These are phyloP conservation scores for Drosophila kohkoa DNA, from an alignment of 1,140 invertebrate species.

Conservation along the genomic window DNA sequence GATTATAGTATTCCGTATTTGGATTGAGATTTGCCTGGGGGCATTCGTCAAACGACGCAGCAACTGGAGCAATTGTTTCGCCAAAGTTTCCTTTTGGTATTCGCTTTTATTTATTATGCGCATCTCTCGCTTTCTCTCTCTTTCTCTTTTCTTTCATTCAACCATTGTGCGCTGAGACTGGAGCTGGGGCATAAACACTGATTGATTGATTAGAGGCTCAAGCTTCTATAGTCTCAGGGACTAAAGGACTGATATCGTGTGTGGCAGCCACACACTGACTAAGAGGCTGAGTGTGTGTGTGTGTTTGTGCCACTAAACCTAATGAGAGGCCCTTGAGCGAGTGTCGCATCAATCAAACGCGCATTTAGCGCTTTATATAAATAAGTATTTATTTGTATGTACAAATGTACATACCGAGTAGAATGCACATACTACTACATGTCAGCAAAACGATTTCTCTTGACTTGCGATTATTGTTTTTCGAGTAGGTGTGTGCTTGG, in stretches of 20 bases:
- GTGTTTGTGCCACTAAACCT: slow-evolving; percentile 67
- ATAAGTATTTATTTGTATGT: slow-evolving; percentile 36
- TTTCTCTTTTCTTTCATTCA: slow-evolving; percentile 14
- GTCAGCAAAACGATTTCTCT: slow-evolving; percentile 68
- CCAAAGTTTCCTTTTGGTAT: slow-evolving; percentile 64
- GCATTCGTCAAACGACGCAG: slow-evolving; percentile 78
- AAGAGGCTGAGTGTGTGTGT: too few relatives aligned
- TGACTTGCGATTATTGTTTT: slow-evolving; percentile 80
- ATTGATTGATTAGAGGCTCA: slow-evolving; percentile 81
- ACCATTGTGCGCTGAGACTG: slow-evolving; percentile 45
- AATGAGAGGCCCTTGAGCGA: slow-evolving; percentile 80
- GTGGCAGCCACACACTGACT: slow-evolving; percentile 7
- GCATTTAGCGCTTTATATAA: slow-evolving; percentile 77
- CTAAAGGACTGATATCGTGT: slow-evolving; percentile 13
- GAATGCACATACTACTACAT: slow-evolving; percentile 32
- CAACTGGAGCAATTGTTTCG: slow-evolving; percentile 76
- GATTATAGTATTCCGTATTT: slow-evolving; percentile 81
- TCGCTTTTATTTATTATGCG: slow-evolving; percentile 68
- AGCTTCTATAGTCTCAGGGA: slow-evolving; percentile 22
- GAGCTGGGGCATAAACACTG: slow-evolving; percentile 70
- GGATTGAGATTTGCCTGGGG: slow-evolving; percentile 73
- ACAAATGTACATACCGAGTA: slow-evolving; percentile 3
- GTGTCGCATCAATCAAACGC: slow-evolving; percentile 82
- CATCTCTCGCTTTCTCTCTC: slow-evolving; percentile 2
- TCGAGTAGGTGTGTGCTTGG: slow-evolving; percentile 50